Percentiles rank a stretch among this genome's conserved stretches.
Conservation (phyloP, 2,888 invertebrate genomes). For the Heliconius charithonia region DNA sequence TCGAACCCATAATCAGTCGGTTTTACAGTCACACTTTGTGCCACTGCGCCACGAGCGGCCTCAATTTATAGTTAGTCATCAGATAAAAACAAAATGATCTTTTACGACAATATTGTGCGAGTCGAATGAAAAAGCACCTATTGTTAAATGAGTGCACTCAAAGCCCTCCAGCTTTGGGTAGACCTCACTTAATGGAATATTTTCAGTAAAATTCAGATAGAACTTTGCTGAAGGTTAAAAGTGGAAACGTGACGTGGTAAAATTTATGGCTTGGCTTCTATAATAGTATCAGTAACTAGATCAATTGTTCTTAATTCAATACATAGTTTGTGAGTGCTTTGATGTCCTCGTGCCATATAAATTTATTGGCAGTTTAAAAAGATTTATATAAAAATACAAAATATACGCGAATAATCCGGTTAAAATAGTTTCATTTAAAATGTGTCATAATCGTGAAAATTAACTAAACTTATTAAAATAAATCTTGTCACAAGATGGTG, state of each 20-base stretch:
- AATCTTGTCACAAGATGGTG: too few species aligned
- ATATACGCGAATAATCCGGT: too few species aligned
- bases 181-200: constrained; percentile 2
- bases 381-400: too few species aligned
- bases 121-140: neutral
- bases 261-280: neutral
- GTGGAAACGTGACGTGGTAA: neutral
- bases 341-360: neutral
- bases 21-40: too few species aligned
- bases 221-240: constrained; percentile 19
- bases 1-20: too few species aligned
- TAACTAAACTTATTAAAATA: too few species aligned
- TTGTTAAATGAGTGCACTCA: constrained; percentile 9
- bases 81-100: constrained; percentile 5
- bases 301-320: constrained; percentile 8
- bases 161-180: neutral
- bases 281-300: neutral
- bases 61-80: too few species aligned
- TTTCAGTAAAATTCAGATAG: constrained; percentile 9
- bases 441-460: too few species aligned
- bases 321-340: constrained; percentile 1
- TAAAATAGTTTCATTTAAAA: too few species aligned
- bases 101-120: constrained; percentile 1
- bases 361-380: neutral
- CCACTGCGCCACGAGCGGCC: too few species aligned